These are phyloP conservation scores for Cataglyphis cursor DNA, from an alignment of 2,888 invertebrate genomes.

Conservation along the genomic window DNA sequence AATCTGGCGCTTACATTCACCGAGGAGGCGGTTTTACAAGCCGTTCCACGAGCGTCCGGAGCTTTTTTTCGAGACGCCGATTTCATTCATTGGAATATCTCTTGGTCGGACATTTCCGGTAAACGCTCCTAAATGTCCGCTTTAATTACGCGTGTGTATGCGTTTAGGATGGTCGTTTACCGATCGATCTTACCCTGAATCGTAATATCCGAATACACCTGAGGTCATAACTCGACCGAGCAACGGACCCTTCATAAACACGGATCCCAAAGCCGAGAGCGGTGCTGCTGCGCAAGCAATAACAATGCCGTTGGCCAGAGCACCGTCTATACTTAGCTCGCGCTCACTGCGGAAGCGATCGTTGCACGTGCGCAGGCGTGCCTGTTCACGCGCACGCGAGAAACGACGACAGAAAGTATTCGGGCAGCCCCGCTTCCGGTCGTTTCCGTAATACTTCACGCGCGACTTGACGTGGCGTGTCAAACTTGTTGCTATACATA, in stretches of 20 bases:
- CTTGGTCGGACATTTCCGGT: background rate
- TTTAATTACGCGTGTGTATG: conserved; percentile 23
- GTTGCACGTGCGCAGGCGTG: conserved; percentile 76
- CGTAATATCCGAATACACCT: conserved; percentile 82
- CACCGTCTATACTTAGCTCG: conserved; percentile 79
- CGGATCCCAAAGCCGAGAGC: conserved; percentile 78
- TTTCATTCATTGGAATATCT: conserved; percentile 44
- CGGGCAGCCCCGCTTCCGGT: conserved; percentile 68
- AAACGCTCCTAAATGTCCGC: conserved; percentile 44
- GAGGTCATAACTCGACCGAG: conserved; percentile 81
- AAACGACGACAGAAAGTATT: conserved; percentile 69
- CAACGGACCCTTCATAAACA: conserved; percentile 82
- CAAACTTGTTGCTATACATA: conserved; percentile 35
- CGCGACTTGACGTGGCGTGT: conserved; percentile 52
- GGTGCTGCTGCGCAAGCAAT: conserved; percentile 79
- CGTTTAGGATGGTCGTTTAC: conserved; percentile 64
- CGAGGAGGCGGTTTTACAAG: conserved; percentile 42
- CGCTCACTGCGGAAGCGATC: conserved; percentile 76
- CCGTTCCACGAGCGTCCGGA: background rate
- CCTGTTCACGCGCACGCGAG: conserved; percentile 66
- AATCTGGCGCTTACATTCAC: conserved; percentile 43
- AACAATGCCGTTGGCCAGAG: conserved; percentile 82
- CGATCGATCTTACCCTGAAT: conserved; percentile 75
- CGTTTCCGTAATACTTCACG: conserved; percentile 67
- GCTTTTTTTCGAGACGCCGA: conserved; percentile 39